Conservation (phyloP, 2,113 vertebrate genomes). For the Prochilodus magdalenae region DNA sequence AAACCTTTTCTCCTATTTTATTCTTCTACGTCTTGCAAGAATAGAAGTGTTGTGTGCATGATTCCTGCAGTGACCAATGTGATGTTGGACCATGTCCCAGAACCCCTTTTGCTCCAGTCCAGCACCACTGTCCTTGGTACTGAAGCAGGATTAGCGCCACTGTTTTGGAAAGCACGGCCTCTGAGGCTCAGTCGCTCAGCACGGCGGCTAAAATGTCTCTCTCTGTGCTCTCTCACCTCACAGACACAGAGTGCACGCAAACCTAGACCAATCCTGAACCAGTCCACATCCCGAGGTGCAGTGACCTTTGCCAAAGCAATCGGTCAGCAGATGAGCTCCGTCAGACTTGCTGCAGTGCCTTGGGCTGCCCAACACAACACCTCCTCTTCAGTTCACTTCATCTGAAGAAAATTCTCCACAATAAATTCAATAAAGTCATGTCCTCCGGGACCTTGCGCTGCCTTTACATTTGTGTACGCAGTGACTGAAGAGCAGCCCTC, state of each 20-base stretch:
- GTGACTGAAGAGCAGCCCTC: background rate
- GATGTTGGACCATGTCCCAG: background rate
- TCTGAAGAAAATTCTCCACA: background rate
- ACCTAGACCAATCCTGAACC: background rate
- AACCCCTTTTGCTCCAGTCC: background rate
- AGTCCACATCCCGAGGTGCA: background rate
- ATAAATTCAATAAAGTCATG: background rate
- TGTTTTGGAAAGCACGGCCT: background rate
- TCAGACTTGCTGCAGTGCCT: slow-evolving; percentile 3
- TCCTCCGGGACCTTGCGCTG: background rate
- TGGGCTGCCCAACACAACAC: background rate
- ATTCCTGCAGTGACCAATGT: background rate
- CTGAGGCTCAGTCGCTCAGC: background rate
- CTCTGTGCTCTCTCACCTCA: background rate
- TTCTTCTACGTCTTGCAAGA: background rate
- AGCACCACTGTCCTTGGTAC: background rate
- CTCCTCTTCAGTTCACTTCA: background rate
- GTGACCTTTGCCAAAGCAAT: background rate
- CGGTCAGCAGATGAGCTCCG: background rate
- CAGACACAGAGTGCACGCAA: background rate
- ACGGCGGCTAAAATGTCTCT: background rate
- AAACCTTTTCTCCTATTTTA: background rate
- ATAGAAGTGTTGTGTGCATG: slow-evolving; percentile 2
- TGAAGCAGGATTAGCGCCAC: background rate
- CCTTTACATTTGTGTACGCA: background rate